Conservation (phyloP, 2,797 vertebrate genomes). For the Poecile montanus region DNA sequence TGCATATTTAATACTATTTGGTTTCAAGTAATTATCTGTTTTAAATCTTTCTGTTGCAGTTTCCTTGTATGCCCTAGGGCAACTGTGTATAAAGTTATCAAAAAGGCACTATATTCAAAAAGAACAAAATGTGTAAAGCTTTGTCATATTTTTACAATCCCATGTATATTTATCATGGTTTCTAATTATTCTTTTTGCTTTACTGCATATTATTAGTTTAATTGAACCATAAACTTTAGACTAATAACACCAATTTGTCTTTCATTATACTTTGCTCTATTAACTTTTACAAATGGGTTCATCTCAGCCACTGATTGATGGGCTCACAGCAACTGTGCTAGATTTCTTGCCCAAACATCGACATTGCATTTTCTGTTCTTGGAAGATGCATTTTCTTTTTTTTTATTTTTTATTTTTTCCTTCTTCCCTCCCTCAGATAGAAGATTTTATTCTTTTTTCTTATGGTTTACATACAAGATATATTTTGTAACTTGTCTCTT, state of each 20-base stretch:
- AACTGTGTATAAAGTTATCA: constrained; percentile 23
- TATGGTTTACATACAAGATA: not conserved
- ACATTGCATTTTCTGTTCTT: not conserved
- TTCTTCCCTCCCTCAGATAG: not conserved
- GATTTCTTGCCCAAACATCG: not conserved
- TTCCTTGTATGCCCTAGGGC: constrained; percentile 47
- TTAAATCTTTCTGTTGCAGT: constrained; percentile 3
- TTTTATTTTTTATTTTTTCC: accelerated
- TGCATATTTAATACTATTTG: constrained; percentile 34
- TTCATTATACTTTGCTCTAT: constrained; percentile 65
- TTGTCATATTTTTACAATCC: constrained; percentile 21
- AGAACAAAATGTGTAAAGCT: not conserved
- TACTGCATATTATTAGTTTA: constrained; percentile 56
- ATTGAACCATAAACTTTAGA: constrained; percentile 56
- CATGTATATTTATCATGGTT: constrained; percentile 48
- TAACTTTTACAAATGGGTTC: constrained; percentile 59
- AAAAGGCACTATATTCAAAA: not conserved
- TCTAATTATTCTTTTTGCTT: constrained; percentile 61
- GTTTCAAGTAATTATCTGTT: constrained; percentile 17
- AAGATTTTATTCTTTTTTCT: not conserved
- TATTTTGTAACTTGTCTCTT: not conserved
- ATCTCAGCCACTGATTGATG: constrained; percentile 41
- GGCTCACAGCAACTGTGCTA: constrained; percentile 3
- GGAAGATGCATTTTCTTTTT: not conserved
- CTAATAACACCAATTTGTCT: constrained; percentile 63